Conservation (phyloP, 2,113 vertebrate species). For the Chlorodrepanis virens region DNA sequence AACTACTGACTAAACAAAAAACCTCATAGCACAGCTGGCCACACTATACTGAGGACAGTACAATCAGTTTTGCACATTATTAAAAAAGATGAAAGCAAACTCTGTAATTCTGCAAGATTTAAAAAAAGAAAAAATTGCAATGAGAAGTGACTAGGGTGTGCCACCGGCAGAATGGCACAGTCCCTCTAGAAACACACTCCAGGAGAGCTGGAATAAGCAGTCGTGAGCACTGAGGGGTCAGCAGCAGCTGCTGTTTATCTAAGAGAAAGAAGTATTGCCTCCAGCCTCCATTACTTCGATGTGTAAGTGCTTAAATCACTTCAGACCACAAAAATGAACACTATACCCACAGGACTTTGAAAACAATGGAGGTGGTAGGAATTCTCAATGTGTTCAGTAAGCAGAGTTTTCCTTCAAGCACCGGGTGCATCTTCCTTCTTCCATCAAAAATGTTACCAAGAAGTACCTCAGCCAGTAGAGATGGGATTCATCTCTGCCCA, state of each 20-base stretch:
- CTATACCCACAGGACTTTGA: background rate
- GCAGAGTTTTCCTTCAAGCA: background rate
- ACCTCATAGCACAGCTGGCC: background rate
- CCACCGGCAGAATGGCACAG: background rate
- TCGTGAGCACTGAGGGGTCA: background rate
- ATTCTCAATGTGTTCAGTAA: background rate
- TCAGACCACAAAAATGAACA: conserved; percentile 29
- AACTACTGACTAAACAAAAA: background rate
- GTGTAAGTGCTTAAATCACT: conserved; percentile 9
- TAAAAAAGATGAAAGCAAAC: background rate
- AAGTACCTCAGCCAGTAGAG: background rate
- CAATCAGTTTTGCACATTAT: background rate
- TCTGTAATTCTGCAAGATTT: background rate
- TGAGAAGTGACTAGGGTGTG: background rate
- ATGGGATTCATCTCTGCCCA: background rate
- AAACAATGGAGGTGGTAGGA: background rate
- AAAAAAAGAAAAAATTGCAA: background rate
- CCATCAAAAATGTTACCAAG: background rate
- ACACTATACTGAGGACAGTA: background rate
- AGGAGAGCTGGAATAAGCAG: background rate
- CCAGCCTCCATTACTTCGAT: background rate
- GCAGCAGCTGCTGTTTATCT: background rate
- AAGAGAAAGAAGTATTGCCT: background rate
- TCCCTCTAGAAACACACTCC: background rate
- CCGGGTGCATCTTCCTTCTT: background rate